Conservation (phyloP, 2,797 vertebrate genomes). For the Gobionotothen gibberifrons region DNA sequence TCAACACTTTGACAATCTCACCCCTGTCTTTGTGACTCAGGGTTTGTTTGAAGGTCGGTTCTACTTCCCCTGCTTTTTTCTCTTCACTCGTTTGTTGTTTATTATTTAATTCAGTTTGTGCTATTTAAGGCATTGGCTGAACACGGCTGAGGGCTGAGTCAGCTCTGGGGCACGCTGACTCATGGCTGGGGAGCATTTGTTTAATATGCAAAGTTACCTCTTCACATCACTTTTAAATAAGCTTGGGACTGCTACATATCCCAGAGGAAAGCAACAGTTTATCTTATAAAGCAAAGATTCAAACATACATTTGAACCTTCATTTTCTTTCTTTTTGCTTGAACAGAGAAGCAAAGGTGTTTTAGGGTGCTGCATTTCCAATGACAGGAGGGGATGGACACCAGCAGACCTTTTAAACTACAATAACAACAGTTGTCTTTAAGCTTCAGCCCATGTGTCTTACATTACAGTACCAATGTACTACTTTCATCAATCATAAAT, state of each 20-base stretch:
- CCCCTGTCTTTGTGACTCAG: background rate
- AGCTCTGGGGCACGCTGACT: background rate
- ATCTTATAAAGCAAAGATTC: conserved; percentile 8
- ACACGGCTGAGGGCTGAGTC: background rate
- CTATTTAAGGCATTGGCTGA: conserved; percentile 2
- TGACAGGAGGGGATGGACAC: background rate
- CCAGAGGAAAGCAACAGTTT: conserved; percentile 2
- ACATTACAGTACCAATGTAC: too few species aligned
- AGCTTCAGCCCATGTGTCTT: too few species aligned
- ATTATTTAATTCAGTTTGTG: background rate
- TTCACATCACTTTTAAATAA: conserved; percentile 22
- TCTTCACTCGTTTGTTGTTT: background rate
- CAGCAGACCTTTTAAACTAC: background rate
- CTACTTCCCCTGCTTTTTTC: background rate
- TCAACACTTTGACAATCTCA: background rate
- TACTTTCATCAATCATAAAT: too few species aligned
- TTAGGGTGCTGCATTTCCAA: background rate
- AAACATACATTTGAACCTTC: background rate
- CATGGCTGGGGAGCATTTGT: background rate
- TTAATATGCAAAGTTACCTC: conserved; percentile 10
- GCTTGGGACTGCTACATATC: background rate
- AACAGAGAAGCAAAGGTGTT: background rate
- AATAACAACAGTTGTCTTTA: background rate
- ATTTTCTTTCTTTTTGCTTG: background rate
- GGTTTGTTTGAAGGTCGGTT: background rate